Evolutionary conservation across 1,140 invertebrate species (phyloP), one percentile per base, ranked within the genome.

Genomic region (Anoplophora glabripennis): DNA sequence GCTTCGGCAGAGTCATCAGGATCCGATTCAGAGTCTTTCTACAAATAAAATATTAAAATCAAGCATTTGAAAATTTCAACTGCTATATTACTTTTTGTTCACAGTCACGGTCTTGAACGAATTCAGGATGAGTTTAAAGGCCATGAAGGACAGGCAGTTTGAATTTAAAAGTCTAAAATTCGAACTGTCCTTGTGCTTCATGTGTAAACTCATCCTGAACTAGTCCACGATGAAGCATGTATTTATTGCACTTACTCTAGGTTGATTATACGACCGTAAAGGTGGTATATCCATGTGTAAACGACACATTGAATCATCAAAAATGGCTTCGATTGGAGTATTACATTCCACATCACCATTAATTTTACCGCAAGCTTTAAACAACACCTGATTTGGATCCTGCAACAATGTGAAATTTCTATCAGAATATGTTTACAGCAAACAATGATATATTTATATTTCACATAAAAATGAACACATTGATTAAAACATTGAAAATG

Each of bases 381-480:
- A 93, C 28, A 93, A 76, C 37, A 90, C 86, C 82, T 93, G 88
- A 65, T 81, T 76, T 35, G 77, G 72, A 70, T 87, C 85, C 78
- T 83, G 56, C n/a, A 92, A 77, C 92, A 89, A 76, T 92, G 66
- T 69, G 53, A 52, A 70, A 66, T 49, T 17, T 56, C 28, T 51
- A 28, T 57, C 3, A 5, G 21, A 3, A 28, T 5, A 28, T 28
- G 21, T 28, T 28, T 28, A 28, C 5, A 5, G 3, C 5, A 28
- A 28, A 28, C 21, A n/a, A n/a, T n/a, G n/a, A n/a, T n/a, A n/a
- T n/a, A n/a, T n/a, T n/a, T n/a, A n/a, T n/a, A n/a, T n/a, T n/a
- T n/a, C n/a, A n/a, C n/a, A n/a, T n/a, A n/a, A n/a, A n/a, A n/a
- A n/a, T n/a, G n/a, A n/a, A n/a, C n/a, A n/a, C n/a, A n/a, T n/a